These are phyloP conservation scores for Osedax fenrisi DNA, from an alignment of 2,888 invertebrate genomes.

Conservation along the genomic window DNA sequence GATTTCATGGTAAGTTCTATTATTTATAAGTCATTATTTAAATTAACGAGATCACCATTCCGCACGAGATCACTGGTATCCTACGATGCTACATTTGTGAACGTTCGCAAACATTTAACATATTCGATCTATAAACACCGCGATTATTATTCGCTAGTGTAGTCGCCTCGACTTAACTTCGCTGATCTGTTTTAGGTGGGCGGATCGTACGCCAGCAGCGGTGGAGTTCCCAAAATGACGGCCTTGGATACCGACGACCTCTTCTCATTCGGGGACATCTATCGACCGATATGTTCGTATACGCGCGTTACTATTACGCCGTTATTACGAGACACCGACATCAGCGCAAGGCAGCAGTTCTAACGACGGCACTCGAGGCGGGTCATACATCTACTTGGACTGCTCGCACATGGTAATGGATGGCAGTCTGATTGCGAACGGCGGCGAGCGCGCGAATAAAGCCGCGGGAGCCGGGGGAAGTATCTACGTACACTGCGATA, in stretches of 20 bases:
- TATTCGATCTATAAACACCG: no score
- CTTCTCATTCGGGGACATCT: conserved; percentile 33
- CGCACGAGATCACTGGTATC: no score
- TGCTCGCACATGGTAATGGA: conserved; percentile 37
- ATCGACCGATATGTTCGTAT: conserved; percentile 17
- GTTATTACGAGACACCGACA: no score
- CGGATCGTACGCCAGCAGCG: conserved; percentile 32
- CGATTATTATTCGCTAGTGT: no score
- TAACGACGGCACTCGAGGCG: conserved; percentile 39
- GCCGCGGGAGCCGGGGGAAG: conserved; percentile 42
- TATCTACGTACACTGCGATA: conserved; percentile 35
- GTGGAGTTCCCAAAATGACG: conserved; percentile 37
- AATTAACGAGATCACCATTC: no score
- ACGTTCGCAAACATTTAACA: no score
- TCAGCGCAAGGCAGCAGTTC: conserved; percentile 24
- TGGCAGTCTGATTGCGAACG: conserved; percentile 39
- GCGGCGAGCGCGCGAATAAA: conserved; percentile 35
- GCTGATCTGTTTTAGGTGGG: no score
- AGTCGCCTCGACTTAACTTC: no score
- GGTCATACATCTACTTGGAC: conserved; percentile 37
- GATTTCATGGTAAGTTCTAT: no score
- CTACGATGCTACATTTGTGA: no score
- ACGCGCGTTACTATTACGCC: neutral
- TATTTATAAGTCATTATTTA: no score
- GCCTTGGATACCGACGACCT: conserved; percentile 5